Conservation (phyloP, 2,113 vertebrate genomes). For the Aix galericulata region DNA sequence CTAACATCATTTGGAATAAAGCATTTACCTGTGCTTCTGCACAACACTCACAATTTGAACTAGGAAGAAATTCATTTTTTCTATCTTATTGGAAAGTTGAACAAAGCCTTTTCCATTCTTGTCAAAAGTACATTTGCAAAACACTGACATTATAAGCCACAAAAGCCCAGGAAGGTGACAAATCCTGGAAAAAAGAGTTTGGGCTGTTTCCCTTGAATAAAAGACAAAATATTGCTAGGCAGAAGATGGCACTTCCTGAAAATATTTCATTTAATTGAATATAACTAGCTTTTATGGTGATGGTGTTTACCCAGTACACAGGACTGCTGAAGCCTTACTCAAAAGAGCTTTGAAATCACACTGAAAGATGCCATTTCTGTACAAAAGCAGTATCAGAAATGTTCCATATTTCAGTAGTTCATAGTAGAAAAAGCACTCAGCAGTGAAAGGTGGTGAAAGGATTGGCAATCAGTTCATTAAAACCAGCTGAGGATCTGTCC, state of each 20-base stretch:
- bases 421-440: neutral
- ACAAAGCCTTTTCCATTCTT: neutral
- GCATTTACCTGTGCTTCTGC: neutral
- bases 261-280: neutral
- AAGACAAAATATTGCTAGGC: neutral
- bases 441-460: neutral
- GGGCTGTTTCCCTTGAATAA: neutral
- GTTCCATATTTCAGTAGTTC: neutral
- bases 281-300: neutral
- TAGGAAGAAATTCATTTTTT: neutral
- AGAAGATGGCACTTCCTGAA: neutral
- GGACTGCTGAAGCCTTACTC: neutral
- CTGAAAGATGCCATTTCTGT: neutral
- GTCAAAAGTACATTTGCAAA: neutral
- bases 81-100: neutral
- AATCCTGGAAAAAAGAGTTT: neutral
- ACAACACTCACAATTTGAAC: neutral
- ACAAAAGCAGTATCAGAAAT: neutral
- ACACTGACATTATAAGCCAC: neutral
- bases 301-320: neutral
- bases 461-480: neutral
- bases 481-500: neutral
- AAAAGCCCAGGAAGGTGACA: neutral
- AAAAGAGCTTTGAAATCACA: neutral
- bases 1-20: neutral